Conservation (phyloP, 1,140 invertebrate genomes). For the Camponotus pennsylvanicus region DNA sequence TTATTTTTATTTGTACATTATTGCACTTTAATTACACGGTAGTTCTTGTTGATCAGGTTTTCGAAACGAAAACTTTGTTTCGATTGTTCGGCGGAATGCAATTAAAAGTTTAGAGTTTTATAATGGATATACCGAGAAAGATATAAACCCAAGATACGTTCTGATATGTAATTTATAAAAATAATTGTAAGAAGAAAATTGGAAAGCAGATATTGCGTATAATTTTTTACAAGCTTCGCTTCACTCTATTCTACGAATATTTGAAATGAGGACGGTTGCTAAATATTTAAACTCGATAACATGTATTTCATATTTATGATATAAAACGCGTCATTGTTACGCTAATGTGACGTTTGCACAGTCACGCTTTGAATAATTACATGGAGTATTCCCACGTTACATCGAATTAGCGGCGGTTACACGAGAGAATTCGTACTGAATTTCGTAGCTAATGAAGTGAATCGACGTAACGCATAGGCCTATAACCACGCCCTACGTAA, state of each 20-base stretch:
- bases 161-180: background rate
- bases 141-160: background rate
- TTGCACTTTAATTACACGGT: background rate
- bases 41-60: background rate
- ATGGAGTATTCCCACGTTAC: conserved; percentile 35
- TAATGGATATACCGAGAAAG: background rate
- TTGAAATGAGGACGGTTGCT: background rate
- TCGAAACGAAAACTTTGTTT: background rate
- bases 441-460: conserved; percentile 69
- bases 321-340: background rate
- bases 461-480: conserved; percentile 49
- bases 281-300: background rate
- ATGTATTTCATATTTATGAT: background rate
- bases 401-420: background rate
- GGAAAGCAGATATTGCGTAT: conserved; percentile 1
- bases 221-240: background rate
- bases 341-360: conserved; percentile 11
- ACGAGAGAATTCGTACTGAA: conserved; percentile 44
- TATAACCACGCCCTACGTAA: conserved; percentile 25
- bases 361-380: conserved; percentile 35
- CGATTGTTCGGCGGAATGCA: background rate
- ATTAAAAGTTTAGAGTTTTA: background rate
- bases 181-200: background rate
- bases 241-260: background rate
- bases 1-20: background rate